phyloP scores from a whole-genome alignment of 2,113 vertebrate genomes.

The Semicossyphus pulcher region DNA sequence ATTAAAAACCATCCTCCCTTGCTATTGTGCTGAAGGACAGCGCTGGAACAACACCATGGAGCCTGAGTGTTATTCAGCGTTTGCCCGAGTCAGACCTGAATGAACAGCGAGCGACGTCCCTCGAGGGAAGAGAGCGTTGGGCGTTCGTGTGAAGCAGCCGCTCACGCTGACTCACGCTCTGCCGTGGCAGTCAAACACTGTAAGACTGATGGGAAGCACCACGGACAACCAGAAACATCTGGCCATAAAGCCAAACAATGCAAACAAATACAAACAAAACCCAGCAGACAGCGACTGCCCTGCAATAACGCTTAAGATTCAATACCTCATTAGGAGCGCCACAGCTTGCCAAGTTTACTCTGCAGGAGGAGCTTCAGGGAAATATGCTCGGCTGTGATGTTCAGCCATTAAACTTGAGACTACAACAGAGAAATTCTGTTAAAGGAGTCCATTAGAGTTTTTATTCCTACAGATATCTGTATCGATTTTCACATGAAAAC shows the following conservation, averaged over 20 bases:
- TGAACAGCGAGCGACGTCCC: neutral
- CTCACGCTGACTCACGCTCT: slow-evolving; percentile 51
- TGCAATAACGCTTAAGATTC: slow-evolving; percentile 22
- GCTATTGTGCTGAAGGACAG: neutral
- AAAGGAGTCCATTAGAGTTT: too few relatives aligned
- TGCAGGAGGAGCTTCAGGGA: slow-evolving; percentile 13
- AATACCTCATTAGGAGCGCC: slow-evolving; percentile 42
- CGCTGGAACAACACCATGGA: slow-evolving; percentile 11
- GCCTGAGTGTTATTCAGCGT: slow-evolving; percentile 2
- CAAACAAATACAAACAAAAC: slow-evolving; percentile 42
- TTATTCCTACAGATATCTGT: neutral
- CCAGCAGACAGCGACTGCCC: neutral
- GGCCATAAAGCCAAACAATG: slow-evolving; percentile 44
- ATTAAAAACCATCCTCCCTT: neutral
- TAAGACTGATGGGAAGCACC: slow-evolving; percentile 39
- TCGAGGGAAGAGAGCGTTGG: neutral
- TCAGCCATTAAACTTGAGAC: neutral
- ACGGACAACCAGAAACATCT: slow-evolving; percentile 60
- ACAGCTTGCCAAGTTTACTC: slow-evolving; percentile 61
- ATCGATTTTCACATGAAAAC: neutral
- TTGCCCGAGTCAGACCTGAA: slow-evolving; percentile 33
- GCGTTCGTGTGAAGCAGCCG: slow-evolving; percentile 3
- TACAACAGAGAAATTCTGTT: neutral
- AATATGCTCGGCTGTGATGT: neutral
- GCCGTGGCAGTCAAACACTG: slow-evolving; percentile 21